Conservation (phyloP, 2,888 invertebrate species). For the Theretra japonica region DNA sequence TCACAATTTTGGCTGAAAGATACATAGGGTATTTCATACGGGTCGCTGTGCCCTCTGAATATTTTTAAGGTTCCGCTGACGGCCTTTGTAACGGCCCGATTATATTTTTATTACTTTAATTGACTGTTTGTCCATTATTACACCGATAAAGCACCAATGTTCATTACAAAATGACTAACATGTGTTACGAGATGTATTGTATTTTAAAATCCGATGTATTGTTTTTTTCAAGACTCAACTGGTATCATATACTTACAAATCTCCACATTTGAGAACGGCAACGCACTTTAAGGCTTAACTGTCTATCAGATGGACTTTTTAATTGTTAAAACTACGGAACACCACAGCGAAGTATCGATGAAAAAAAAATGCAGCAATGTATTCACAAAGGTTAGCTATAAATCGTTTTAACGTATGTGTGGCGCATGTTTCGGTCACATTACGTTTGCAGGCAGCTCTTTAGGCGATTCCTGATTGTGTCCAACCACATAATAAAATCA, state of each 20-base stretch:
- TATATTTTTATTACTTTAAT: neutral
- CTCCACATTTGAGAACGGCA: too few species aligned
- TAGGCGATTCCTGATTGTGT: conserved; percentile 9
- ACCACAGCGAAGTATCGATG: neutral
- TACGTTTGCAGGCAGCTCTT: conserved; percentile 41
- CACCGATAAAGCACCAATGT: neutral
- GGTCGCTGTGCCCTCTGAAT: conserved; percentile 23
- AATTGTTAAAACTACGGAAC: neutral
- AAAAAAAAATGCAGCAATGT: conserved; percentile 58
- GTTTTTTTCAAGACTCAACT: too few species aligned
- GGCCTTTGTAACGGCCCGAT: neutral
- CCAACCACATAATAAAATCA: conserved; percentile 17
- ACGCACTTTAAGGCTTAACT: too few species aligned
- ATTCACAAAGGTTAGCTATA: conserved; percentile 70
- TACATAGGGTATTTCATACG: conserved; percentile 70
- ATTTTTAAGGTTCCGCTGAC: conserved; percentile 26
- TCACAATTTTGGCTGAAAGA: conserved; percentile 74
- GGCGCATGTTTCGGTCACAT: conserved; percentile 54
- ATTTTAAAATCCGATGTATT: too few species aligned
- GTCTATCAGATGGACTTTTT: too few species aligned
- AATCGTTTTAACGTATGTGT: conserved; percentile 63
- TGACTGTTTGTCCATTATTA: neutral
- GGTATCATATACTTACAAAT: too few species aligned
- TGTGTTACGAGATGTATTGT: too few species aligned
- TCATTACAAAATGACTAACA: too few species aligned